These are phyloP conservation scores for Cheilosia scutellata DNA, from an alignment of 2,888 invertebrate genomes.

Conservation along the genomic window DNA sequence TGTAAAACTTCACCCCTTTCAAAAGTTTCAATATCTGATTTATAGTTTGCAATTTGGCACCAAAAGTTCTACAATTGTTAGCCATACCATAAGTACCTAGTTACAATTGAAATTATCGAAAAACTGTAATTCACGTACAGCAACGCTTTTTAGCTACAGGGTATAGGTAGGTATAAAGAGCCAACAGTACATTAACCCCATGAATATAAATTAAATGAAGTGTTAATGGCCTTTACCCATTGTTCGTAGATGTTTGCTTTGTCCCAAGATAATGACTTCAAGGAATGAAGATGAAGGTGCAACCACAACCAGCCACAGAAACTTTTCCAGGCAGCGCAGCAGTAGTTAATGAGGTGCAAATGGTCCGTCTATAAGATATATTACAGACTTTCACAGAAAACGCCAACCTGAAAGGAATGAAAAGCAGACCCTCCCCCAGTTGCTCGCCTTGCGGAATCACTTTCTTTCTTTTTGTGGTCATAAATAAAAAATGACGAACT, in stretches of 20 bases:
- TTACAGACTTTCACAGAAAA: conserved; percentile 22
- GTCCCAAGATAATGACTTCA: conserved; percentile 46
- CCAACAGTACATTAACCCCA: conserved; percentile 32
- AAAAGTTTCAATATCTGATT: conserved; percentile 60
- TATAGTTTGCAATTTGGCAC: conserved; percentile 51
- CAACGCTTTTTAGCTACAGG: conserved; percentile 11
- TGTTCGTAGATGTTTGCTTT: conserved; percentile 61
- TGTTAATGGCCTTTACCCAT: conserved; percentile 56
- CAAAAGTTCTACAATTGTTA: conserved; percentile 31
- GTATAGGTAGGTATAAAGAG: not conserved
- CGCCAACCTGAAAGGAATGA: conserved; percentile 9
- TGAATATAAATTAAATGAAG: conserved; percentile 69
- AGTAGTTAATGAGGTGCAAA: conserved; percentile 70
- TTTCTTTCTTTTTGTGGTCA: conserved; percentile 41
- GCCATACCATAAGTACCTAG: conserved; percentile 25
- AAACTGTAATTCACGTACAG: conserved; percentile 23
- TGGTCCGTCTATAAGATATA: conserved; percentile 56
- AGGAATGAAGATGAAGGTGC: conserved; percentile 36
- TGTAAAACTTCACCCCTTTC: conserved; percentile 16
- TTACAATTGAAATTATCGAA: conserved; percentile 15
- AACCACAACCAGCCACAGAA: conserved; percentile 12
- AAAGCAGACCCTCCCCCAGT: not conserved
- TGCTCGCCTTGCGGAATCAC: conserved; percentile 47
- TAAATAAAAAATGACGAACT: conserved; percentile 61
- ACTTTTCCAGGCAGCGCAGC: conserved; percentile 6